Evolutionary conservation across 2,888 invertebrate species (phyloP), one percentile per base, ranked within the genome.

Genomic region (Caenorhabditis auriculariae): DNA sequence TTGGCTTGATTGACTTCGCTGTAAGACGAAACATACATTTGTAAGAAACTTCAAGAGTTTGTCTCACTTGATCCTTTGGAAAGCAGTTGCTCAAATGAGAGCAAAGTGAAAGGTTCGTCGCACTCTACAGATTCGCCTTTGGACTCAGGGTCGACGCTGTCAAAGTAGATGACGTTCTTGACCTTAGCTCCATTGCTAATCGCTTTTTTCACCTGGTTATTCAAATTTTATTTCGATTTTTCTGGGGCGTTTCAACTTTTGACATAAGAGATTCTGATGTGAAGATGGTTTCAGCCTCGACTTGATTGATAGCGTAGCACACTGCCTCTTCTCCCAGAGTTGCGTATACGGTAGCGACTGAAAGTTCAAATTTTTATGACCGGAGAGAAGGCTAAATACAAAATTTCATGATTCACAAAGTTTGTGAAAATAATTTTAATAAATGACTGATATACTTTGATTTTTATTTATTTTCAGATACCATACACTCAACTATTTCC

Each of bases 271-370:
- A 92, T 83, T 90, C 89, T 28, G 91, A 89, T 19, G 96, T 96
- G 82, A 98, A 90, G 35, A 96, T 90, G 7, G 91, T 89, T 43
- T 89, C 88, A 0, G 92, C 93, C 82, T 94, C 93, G 0, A 96
- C 93, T 86, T 98, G 94, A 82, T 92, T 93, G 81, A 98, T 90
- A 74, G 94, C 94, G 84, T 94, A 94, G 5, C 90, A 89, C 62
- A 98, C 90, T 2, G 94, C 96, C 6, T 96, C 95, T 81, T 94
- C 93, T 32, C 95, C 94, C 15, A 98, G 86, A 0, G 95, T 96
- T 1, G 96, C 91, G 83, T 98, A 98, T 74, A 98, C 89, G 0
- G 96, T 98, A 2, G 94, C 94, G 81, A 96, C 90, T 87, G 86
- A 56, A 81, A 77, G 35, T 23, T 35, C 17, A 9, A 7, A 26